A percentile compares a stretch with the other conserved stretches of the same genome.
Evolutionary conservation across 2,113 vertebrate species (phyloP).

Genomic region (Mormoops blainvillei): DNA sequence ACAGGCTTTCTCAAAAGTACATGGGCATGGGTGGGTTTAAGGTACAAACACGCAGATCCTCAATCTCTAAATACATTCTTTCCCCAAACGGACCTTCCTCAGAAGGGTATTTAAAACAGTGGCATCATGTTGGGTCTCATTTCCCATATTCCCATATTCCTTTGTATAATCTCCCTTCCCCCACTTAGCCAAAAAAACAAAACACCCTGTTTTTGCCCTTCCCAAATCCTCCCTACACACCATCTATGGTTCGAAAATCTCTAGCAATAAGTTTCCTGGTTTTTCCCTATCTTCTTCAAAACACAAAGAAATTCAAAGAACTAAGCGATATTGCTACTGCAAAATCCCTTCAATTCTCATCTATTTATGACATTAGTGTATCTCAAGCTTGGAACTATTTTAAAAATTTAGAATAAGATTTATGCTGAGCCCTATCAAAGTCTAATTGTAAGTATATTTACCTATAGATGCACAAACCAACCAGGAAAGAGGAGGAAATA

Average conservation of each 20-base stretch:
- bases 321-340: neutral
- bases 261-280: neutral
- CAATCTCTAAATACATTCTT: neutral
- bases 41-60: neutral
- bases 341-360: neutral
- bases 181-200: neutral
- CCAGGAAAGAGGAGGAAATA: neutral
- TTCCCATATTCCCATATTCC: neutral
- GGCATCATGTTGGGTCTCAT: neutral
- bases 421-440: neutral
- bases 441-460: neutral
- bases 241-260: neutral
- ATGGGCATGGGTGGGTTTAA: neutral
- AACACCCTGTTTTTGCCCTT: neutral
- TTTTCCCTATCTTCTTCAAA: neutral
- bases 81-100: neutral
- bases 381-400: neutral
- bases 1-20: neutral
- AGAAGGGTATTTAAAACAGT: fast-evolving
- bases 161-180: neutral
- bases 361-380: neutral
- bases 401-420: neutral
- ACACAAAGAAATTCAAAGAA: neutral
- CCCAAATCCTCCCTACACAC: neutral
- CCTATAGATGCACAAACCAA: neutral